Evolutionary conservation across 35 echinoderm and acorn worm species (phyloP), one percentile per base, ranked within the genome.

Genomic region (Apostichopus japonicus): DNA sequence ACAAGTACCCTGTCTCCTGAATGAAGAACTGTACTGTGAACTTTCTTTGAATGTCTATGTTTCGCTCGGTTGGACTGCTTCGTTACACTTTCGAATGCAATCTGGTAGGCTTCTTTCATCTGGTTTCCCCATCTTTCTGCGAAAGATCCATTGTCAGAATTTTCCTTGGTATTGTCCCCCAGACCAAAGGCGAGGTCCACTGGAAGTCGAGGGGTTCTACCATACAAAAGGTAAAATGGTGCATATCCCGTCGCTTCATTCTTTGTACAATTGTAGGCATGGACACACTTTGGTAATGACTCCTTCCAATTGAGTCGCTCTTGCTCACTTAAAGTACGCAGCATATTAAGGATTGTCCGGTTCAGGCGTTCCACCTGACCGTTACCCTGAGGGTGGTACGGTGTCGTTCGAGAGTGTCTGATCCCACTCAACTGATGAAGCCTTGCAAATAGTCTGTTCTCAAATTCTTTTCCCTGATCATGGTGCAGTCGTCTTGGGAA

Each of bases 221-320:
- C 56, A 58, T 58, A 58, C 10, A 58, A 5, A 5, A 72, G 0
- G 2, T 19, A 72, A 72, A 19, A 16, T 19, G 67, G 67, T 72
- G 67, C 79, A 65, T 57, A 94, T 11, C 95, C 95, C 9, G 95
- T 96, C 6, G 87, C 77, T 14, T 96, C 92, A 83, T 54, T 80
- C 25, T 87, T 79, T 1, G 95, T 86, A 71, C 72, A 90, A 54
- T 96, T 96, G 92, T 96, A 96, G 6, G 88, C 24, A 94, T 53
- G 59, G 16, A 22, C 11, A 71, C 67, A 78, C 58, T 92, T 84
- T 77, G n/a, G 79, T 8, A 95, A 61, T 62, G 55, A 21, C 14
- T 92, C 88, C 54, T 94, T 91, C 93, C 93, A 94, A 65, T 84
- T 78, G 10, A 61, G 10, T 63, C 90, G 90, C 62, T 90, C 10